phyloP scores from a whole-genome alignment of 2,113 vertebrate species.

The Engystomops pustulosus region DNA sequence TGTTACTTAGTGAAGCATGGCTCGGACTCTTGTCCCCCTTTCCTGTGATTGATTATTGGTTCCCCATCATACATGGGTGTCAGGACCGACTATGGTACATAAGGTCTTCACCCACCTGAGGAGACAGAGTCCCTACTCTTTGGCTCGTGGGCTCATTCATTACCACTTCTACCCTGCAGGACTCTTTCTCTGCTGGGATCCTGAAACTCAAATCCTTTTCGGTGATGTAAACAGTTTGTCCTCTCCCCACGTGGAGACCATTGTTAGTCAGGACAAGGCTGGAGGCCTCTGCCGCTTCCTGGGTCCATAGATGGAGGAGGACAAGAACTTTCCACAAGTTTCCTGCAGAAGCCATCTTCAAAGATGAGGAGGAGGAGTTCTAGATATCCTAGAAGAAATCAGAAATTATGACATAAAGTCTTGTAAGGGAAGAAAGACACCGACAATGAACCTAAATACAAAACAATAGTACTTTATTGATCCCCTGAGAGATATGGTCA shows the following conservation, averaged over 20 bases:
- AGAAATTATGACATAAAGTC: neutral
- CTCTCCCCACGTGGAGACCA: slow-evolving; percentile 66
- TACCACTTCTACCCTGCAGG: slow-evolving; percentile 77
- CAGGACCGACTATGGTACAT: no score
- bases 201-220: slow-evolving; percentile 67
- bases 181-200: slow-evolving; percentile 56
- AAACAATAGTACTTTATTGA: no score
- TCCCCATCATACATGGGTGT: neutral
- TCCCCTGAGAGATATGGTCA: no score
- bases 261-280: slow-evolving; percentile 69
- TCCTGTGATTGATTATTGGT: no score
- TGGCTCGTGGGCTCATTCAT: slow-evolving; percentile 73
- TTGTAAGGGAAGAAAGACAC: neutral
- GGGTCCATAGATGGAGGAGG: slow-evolving; percentile 59
- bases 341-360: neutral
- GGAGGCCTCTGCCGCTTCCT: slow-evolving; percentile 56
- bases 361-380: neutral
- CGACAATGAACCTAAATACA: no score
- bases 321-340: slow-evolving; percentile 59
- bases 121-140: slow-evolving; percentile 70
- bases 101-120: slow-evolving; percentile 63
- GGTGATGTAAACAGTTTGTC: slow-evolving; percentile 68
- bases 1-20: neutral
- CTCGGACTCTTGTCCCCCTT: no score
- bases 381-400: neutral